Evolutionary conservation across 2,797 vertebrate genomes (phyloP).

Genomic region (Trematomus bernacchii): DNA sequence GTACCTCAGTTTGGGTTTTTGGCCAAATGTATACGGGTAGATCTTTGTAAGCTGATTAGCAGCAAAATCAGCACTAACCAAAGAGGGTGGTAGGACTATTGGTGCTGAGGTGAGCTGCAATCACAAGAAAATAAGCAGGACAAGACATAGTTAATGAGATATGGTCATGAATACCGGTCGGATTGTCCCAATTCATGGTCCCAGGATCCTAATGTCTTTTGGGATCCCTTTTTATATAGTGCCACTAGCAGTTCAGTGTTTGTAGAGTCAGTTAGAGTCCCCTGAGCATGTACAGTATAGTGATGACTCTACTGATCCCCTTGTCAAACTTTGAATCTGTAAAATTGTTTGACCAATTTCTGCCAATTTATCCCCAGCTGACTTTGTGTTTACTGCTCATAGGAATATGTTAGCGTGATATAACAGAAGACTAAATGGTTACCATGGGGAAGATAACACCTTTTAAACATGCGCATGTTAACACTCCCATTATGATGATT

Average conservation of each 20-base stretch:
- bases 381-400: neutral
- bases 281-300: too few species aligned
- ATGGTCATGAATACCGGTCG: neutral
- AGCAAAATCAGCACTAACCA: constrained; percentile 97
- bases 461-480: neutral
- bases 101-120: constrained; percentile 93
- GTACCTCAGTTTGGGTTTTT: constrained; percentile 95
- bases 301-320: neutral
- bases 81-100: constrained; percentile 89
- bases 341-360: neutral
- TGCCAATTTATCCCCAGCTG: neutral
- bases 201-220: neutral
- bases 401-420: neutral
- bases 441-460: neutral
- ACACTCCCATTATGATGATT: neutral
- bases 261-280: neutral
- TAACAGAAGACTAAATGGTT: neutral
- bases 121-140: constrained; percentile 26
- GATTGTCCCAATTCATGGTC: neutral
- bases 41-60: constrained; percentile 95
- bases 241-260: neutral
- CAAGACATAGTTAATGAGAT: neutral
- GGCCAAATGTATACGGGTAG: constrained; percentile 95
- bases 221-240: neutral
- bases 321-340: neutral